Evolutionary conservation across 2,888 invertebrate genomes (phyloP), one percentile per base, ranked within the genome.

Genomic region (Timandra comae): DNA sequence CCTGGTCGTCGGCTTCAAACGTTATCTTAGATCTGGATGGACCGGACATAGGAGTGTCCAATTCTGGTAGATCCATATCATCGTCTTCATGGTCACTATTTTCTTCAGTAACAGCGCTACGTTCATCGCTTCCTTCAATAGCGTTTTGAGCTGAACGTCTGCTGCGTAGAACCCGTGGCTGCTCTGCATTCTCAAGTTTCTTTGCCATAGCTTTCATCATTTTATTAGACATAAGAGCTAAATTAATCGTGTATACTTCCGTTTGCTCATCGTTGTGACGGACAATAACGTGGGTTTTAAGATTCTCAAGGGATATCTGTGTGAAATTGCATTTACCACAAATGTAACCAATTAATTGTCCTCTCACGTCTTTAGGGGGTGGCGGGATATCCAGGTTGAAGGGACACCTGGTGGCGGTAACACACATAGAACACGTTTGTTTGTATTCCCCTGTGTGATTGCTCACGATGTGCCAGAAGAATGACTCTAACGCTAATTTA

Each of bases 391-490:
- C 76, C 26, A 80, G 55, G 42, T 63, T 63, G 30, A 70, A 72
- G 1, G 72, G 52, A 57, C 81, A 62, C 48, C 56, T 50, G 44
- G 67, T 59, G 40, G 67, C 52, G 32, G 68, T 62, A 2, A 67
- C 49, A 47, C 94, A 95, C 27, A 77, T 71, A 1, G 86, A 86
- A 63, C 94, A 95, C 11, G 78, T 65, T 39, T 88, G 90, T 33
- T 90, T 85, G 49, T 90, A 92, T 70, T 95, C 95, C 0, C 95
- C 95, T 0, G 94, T 95, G 40, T 95, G 95, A 27, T 76, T 86
- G 11, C 89, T 80, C 1, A 82, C 88, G 23, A 93, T 82, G 56
- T 95, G 95, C 61, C 93, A 92, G 55, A 91, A 91, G 59, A 92
- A 92, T 3, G 66, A 60, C 55, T 84, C 80, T 26, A 84, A 56